phyloP scores from a whole-genome alignment of 1,140 invertebrate species.

The Periplaneta americana region DNA sequence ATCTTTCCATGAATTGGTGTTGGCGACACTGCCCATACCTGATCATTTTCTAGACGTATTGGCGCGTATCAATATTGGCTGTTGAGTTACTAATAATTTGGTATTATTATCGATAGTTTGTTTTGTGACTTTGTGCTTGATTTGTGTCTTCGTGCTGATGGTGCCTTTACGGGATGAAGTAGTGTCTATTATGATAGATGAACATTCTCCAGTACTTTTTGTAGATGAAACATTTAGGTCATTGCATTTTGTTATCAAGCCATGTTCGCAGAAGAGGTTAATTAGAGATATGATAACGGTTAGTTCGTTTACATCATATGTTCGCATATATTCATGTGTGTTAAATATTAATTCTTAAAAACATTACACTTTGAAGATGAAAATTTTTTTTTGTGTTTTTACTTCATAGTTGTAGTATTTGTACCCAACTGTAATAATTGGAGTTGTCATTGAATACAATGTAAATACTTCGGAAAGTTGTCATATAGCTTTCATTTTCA shows the following conservation, averaged over 20 bases:
- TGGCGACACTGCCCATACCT: no score
- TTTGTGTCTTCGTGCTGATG: no score
- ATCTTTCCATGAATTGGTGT: no score
- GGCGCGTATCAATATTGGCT: no score
- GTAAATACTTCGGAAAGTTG: no score
- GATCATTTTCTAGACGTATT: no score
- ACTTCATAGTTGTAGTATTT: background rate
- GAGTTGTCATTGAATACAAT: background rate
- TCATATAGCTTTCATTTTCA: no score
- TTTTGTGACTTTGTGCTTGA: no score
- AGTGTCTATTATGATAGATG: no score
- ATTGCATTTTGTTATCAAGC: background rate
- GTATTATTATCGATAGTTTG: no score
- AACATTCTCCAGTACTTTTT: background rate
- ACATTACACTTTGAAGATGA: background rate
- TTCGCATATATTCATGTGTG: background rate
- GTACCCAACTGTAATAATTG: background rate
- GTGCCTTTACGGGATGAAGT: no score
- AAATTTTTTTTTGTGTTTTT: background rate
- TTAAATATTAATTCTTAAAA: background rate
- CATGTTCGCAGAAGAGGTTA: background rate
- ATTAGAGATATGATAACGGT: background rate
- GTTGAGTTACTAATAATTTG: no score
- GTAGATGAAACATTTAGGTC: background rate
- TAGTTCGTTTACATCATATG: background rate